phyloP scores from a whole-genome alignment of 2,797 vertebrate genomes.

The Clarias fuscus region DNA sequence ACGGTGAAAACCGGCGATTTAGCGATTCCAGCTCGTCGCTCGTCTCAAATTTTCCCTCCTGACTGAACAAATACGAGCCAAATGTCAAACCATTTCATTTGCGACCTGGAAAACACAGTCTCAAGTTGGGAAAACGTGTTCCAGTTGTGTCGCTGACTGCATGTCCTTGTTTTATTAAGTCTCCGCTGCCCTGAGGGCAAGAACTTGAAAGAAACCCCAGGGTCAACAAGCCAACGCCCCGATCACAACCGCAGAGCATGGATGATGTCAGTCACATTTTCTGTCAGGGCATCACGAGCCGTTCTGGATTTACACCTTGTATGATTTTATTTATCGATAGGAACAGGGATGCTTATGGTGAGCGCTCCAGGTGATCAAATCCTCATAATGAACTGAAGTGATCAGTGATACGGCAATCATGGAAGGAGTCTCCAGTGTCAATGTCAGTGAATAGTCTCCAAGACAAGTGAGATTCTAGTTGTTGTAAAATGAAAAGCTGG shows the following conservation, averaged over 20 bases:
- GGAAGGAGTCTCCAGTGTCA: slow-evolving; percentile 1
- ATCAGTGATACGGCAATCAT: background rate
- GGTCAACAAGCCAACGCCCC: background rate
- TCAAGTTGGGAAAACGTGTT: background rate
- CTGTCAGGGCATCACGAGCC: background rate
- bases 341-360: background rate
- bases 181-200: background rate
- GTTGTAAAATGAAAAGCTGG: background rate
- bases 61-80: background rate
- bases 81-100: background rate
- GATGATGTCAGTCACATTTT: background rate
- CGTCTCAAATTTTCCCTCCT: background rate
- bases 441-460: background rate
- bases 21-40: background rate
- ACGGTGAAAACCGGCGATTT: background rate
- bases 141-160: background rate
- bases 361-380: background rate
- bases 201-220: background rate
- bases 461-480: background rate
- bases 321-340: background rate
- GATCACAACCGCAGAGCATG: background rate
- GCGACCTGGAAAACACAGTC: background rate
- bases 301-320: background rate
- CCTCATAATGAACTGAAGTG: background rate
- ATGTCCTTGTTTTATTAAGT: no score